Evolutionary conservation across 2,797 vertebrate species (phyloP).

Genomic region (Coreius guichenoti): DNA sequence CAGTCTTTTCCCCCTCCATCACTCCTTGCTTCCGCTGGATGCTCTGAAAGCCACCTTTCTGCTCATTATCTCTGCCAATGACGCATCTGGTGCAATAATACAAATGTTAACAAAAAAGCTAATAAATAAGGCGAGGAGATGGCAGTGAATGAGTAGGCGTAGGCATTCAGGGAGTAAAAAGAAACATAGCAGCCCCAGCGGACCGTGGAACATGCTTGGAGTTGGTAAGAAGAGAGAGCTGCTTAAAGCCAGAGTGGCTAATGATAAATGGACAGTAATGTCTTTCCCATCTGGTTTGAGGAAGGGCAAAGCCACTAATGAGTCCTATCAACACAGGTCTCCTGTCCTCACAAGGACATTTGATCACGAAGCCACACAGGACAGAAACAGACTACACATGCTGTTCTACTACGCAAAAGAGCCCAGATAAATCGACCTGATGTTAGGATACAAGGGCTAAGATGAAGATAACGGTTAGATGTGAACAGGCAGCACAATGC

Average conservation of each 20-base stretch:
- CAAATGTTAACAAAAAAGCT: slow-evolving; percentile 51
- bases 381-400: slow-evolving; percentile 42
- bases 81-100: slow-evolving; percentile 43
- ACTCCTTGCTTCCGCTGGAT: slow-evolving; percentile 29
- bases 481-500: slow-evolving; percentile 1
- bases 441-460: slow-evolving; percentile 34
- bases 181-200: slow-evolving; percentile 37
- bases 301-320: slow-evolving; percentile 71
- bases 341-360: slow-evolving; percentile 55
- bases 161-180: slow-evolving; percentile 65
- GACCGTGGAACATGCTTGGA: slow-evolving; percentile 54
- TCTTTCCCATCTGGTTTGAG: slow-evolving; percentile 74
- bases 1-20: neutral
- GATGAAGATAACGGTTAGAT: slow-evolving; percentile 45
- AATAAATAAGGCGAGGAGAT: slow-evolving; percentile 73
- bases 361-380: slow-evolving; percentile 47
- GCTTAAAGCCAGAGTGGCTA: slow-evolving; percentile 72
- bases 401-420: slow-evolving; percentile 29
- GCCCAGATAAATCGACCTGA: slow-evolving; percentile 28
- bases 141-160: slow-evolving; percentile 63
- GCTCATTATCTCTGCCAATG: slow-evolving; percentile 49
- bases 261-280: slow-evolving; percentile 79
- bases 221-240: slow-evolving; percentile 70
- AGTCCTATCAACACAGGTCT: slow-evolving; percentile 67
- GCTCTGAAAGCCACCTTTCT: slow-evolving; percentile 48